Evolutionary conservation across 2,797 vertebrate species (phyloP).

Genomic region (Arctocebus calabarensis): DNA sequence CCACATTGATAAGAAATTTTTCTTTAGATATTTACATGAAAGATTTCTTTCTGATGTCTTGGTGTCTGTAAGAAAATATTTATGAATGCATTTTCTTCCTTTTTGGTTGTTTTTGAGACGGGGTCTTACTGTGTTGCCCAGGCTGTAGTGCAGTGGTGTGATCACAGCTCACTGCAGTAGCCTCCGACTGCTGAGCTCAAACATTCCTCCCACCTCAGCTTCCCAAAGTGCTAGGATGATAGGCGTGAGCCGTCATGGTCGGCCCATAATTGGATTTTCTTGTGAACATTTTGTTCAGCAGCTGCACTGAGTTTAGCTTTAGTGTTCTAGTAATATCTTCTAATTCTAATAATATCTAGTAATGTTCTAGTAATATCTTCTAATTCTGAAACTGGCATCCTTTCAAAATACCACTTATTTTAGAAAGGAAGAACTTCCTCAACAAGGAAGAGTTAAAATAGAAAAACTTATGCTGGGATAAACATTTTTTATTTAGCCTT

Average conservation of each 20-base stretch:
- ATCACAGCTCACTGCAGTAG: no score
- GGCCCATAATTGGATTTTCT: not conserved
- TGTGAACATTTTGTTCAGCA: not conserved
- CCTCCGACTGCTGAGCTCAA: no score
- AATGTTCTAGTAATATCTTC: not conserved
- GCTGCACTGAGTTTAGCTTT: not conserved
- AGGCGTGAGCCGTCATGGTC: no score
- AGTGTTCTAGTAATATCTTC: not conserved
- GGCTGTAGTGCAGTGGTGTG: no score
- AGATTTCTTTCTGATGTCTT: slow-evolving; percentile 12
- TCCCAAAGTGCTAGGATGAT: no score
- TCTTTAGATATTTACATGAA: not conserved
- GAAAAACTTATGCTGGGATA: not conserved
- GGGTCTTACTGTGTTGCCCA: no score
- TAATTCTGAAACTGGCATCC: not conserved
- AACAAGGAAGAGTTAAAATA: not conserved
- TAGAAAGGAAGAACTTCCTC: slow-evolving; percentile 49
- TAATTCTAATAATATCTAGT: not conserved
- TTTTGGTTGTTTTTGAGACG: no score
- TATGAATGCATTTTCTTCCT: not conserved
- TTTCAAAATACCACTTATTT: slow-evolving; percentile 24
- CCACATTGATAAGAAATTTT: not conserved
- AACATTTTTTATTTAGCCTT: slow-evolving; percentile 24
- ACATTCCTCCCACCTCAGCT: no score
- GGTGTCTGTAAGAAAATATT: not conserved